Conservation (phyloP, 2,888 invertebrate genomes). For the Lymantria dispar region DNA sequence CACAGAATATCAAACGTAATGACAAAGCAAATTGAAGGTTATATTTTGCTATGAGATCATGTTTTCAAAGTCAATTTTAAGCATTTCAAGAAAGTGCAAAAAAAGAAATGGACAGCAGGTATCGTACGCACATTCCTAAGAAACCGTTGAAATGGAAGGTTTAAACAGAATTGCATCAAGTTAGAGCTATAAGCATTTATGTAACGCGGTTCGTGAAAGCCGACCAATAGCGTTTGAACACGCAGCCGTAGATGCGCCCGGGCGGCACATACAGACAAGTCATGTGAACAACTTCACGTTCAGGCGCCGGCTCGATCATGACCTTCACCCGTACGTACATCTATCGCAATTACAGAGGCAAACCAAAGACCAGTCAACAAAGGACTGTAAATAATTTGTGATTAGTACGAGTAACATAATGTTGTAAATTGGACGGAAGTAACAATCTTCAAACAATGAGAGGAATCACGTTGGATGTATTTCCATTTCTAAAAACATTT, state of each 20-base stretch:
- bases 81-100: too few species aligned
- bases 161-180: not conserved
- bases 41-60: not conserved
- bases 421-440: constrained; percentile 38
- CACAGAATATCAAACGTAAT: not conserved
- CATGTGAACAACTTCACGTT: constrained; percentile 58
- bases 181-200: constrained; percentile 27
- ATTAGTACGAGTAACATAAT: constrained; percentile 24
- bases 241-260: constrained; percentile 33
- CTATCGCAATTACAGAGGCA: constrained; percentile 47
- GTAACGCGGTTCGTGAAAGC: constrained; percentile 41
- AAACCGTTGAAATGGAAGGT: not conserved
- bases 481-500: constrained; percentile 30
- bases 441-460: constrained; percentile 33
- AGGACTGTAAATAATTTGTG: constrained; percentile 37
- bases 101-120: too few species aligned
- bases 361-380: constrained; percentile 39
- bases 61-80: too few species aligned
- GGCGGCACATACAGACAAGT: constrained; percentile 49
- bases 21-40: not conserved
- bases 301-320: constrained; percentile 61
- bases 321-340: constrained; percentile 61
- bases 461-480: constrained; percentile 26
- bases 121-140: too few species aligned
- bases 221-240: constrained; percentile 60